Evolutionary conservation across 2,113 vertebrate genomes (phyloP).

Genomic region (Pomatostomus ruficeps): DNA sequence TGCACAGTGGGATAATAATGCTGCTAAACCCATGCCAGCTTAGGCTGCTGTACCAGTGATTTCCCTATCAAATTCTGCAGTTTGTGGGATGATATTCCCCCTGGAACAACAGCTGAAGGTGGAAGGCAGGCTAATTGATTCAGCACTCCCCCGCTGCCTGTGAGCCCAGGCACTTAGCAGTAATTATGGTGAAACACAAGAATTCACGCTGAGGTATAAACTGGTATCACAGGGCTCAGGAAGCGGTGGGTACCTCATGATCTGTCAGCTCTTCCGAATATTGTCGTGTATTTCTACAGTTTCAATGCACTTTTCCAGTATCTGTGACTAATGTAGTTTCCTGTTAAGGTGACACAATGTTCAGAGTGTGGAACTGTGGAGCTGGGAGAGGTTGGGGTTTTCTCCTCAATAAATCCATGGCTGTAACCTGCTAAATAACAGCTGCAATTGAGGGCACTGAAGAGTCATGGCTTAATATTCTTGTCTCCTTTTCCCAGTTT

Average conservation of each 20-base stretch:
- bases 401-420: neutral
- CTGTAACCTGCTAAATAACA: neutral
- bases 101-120: neutral
- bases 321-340: neutral
- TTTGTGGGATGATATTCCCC: conserved; percentile 4
- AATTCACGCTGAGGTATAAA: neutral
- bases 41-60: neutral
- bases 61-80: neutral
- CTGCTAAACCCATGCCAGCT: neutral
- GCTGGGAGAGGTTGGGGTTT: neutral
- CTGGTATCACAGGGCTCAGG: neutral
- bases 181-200: neutral
- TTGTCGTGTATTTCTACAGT: neutral
- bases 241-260: neutral
- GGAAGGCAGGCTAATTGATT: conserved; percentile 8
- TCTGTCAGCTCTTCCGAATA: neutral
- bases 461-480: neutral
- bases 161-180: neutral
- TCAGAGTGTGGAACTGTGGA: neutral
- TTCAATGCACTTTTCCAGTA: neutral
- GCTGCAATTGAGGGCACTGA: neutral
- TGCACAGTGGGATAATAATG: neutral
- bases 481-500: neutral
- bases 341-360: neutral
- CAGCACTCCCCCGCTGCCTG: neutral